Percentiles rank a stretch among this genome's conserved stretches.
These are phyloP conservation scores for Cephus pulcher DNA, from an alignment of 2,888 invertebrate genomes.

Conservation along the genomic window DNA sequence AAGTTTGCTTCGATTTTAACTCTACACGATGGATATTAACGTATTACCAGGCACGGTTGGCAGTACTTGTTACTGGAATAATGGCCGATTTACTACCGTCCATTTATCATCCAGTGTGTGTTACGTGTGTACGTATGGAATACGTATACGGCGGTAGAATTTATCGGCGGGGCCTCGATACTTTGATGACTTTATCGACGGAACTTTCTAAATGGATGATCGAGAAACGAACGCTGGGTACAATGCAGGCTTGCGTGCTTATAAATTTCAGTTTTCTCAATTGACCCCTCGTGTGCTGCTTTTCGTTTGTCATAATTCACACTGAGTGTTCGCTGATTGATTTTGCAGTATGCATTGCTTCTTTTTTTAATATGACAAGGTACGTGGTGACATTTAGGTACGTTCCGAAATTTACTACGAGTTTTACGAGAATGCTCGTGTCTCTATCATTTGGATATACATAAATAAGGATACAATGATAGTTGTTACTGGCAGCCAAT, in stretches of 20 bases:
- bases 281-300: background rate
- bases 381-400: background rate
- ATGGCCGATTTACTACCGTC: background rate
- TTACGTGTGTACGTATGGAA: background rate
- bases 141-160: background rate
- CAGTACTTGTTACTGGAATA: background rate
- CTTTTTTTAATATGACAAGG: background rate
- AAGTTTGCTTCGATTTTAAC: background rate
- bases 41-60: background rate
- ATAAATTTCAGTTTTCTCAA: background rate
- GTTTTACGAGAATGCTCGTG: too few relatives aligned
- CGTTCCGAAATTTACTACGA: too few relatives aligned
- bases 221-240: background rate
- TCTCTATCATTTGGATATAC: too few relatives aligned
- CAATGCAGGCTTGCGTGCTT: background rate
- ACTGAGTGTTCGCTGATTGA: background rate
- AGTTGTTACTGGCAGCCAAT: too few relatives aligned
- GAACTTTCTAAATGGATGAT: background rate
- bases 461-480: too few relatives aligned
- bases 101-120: background rate
- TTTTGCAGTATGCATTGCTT: background rate
- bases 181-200: background rate
- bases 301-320: background rate
- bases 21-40: background rate
- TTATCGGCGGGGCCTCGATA: background rate